These are phyloP conservation scores for Hippocampus barbouri DNA, from an alignment of 2,113 vertebrate species.

Conservation along the genomic window DNA sequence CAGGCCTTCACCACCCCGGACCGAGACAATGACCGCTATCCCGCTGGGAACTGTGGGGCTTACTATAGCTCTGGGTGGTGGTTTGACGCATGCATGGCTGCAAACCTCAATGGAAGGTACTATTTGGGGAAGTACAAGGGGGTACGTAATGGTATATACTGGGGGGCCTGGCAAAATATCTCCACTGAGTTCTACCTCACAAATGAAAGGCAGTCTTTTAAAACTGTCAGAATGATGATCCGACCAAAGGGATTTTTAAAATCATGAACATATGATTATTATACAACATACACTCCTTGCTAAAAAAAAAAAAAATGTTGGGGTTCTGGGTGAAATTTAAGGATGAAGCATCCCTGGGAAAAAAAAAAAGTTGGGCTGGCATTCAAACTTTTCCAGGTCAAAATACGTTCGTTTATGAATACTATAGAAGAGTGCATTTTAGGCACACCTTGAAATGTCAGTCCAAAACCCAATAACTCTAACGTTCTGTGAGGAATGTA, in stretches of 20 bases:
- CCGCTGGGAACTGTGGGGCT: conserved; percentile 85
- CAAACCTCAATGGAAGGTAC: conserved; percentile 94
- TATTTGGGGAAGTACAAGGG: conserved; percentile 86
- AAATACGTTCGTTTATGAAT: background rate
- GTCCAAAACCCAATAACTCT: background rate
- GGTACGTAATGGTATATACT: conserved; percentile 91
- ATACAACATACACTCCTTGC: background rate
- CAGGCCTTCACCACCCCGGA: conserved; percentile 90
- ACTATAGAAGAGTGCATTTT: background rate
- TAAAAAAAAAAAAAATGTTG: background rate
- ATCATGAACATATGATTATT: conserved; percentile 40
- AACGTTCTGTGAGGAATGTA: background rate
- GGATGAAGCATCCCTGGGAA: background rate
- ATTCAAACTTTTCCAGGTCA: background rate
- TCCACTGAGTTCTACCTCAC: conserved; percentile 69
- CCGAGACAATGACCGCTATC: conserved; percentile 87
- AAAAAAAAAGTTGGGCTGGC: background rate
- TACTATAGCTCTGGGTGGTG: conserved; percentile 97
- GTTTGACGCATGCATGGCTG: conserved; percentile 93
- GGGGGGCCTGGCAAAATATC: conserved; percentile 88
- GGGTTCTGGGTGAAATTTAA: background rate
- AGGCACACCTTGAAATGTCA: background rate
- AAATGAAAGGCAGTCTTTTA: conserved; percentile 81
- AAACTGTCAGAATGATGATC: conserved; percentile 88
- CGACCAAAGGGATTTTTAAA: conserved; percentile 78